Base-by-base conservation (phyloP, 2,113 vertebrate species). In the Stegostoma tigrinum region DNA sequence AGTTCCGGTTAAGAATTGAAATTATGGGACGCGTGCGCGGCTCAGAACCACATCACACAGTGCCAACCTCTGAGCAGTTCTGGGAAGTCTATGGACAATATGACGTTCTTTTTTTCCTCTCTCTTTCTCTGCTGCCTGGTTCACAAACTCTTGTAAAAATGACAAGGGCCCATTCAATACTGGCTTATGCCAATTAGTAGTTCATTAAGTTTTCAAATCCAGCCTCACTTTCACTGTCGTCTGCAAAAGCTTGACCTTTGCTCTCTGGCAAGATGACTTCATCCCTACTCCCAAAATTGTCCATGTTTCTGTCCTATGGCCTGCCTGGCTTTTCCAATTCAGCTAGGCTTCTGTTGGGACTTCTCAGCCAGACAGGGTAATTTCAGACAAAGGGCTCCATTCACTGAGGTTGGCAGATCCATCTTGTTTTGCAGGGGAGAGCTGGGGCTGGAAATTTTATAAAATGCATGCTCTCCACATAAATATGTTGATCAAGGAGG, bases 401-500 rank as follows among this genome's bases (percentile, higher is more conserved):
- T 93, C 89, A 93, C 89, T 61, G 38, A 66, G 34, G 17, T 66
- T 93, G 61, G 55, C 89, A 38, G 34, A 42, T 64, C 89, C 61
- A 67, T 1, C 89, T 66, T 15, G 19, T 66, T 93, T 38, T 93
- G 89, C 89, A 91, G 5, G 55, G 61, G 89, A 17, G 17, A 64
- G 55, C 89, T 8, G 89, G 52, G 52, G 87, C 30, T n/a, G 55
- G 87, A 91, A 93, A 38, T 66, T 38, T 61, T 23, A 93, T 93
- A 93, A 93, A 93, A 66, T 67, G 61, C 61, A 5, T 67, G 15
- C 67, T 66, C 89, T 93, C 66, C 17, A 8, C 66, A 38, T 93
- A 93, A 93, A 93, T 34, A 93, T 93, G 89, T 93, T 93, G 89
- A 67, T 93, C 89, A 67, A 38, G 89, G 89, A 1, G 34, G 38